Conservation (phyloP, 2,113 vertebrate species). For the Onychorhynchus coronatus region DNA sequence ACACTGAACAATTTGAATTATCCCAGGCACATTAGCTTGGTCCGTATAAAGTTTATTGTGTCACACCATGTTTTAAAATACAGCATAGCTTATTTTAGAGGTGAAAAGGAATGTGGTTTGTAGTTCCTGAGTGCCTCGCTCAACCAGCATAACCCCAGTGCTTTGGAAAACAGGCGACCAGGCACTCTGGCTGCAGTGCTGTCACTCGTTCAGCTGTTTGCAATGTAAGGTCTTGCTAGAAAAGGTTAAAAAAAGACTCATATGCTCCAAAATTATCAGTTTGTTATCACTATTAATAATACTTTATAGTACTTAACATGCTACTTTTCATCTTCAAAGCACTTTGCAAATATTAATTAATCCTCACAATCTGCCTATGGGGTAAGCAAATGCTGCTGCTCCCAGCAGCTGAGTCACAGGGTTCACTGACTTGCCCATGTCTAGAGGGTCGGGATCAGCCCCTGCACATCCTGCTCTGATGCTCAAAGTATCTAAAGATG, state of each 20-base stretch:
- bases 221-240: background rate
- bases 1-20: background rate
- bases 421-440: background rate
- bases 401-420: background rate
- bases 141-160: background rate
- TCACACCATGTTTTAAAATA: background rate
- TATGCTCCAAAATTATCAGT: background rate
- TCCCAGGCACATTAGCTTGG: background rate
- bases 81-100: background rate
- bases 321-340: constrained; percentile 39
- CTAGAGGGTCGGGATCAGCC: background rate
- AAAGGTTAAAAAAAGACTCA: background rate
- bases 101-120: background rate
- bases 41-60: background rate
- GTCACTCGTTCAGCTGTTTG: background rate
- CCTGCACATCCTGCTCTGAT: rapidly evolving
- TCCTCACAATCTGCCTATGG: background rate
- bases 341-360: constrained; percentile 49
- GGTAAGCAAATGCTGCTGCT: constrained; percentile 15
- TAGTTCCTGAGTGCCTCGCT: background rate
- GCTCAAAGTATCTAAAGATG: background rate
- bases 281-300: constrained; percentile 11
- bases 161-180: background rate
- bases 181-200: background rate
- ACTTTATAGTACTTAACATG: constrained; percentile 8